These are phyloP conservation scores for Lochmaea crataegi DNA, from an alignment of 2,888 invertebrate species.

Conservation along the genomic window DNA sequence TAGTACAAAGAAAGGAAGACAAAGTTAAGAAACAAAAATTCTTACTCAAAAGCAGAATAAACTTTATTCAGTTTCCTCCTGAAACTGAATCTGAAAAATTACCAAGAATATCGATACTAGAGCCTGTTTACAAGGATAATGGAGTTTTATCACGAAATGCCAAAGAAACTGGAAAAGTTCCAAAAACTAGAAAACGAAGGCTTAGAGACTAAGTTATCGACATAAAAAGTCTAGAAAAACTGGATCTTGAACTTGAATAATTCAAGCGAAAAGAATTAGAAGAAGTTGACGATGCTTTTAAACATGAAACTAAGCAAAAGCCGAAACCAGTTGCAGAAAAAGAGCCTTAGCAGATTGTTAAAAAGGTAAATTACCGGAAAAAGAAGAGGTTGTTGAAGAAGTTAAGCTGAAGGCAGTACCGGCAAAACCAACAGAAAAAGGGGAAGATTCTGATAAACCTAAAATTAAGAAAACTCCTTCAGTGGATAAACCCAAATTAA, in stretches of 20 bases:
- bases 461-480: constrained; percentile 45
- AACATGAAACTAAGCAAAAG: constrained; percentile 49
- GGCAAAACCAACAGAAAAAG: constrained; percentile 54
- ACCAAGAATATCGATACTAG: constrained; percentile 59
- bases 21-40: constrained; percentile 71
- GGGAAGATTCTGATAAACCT: constrained; percentile 53
- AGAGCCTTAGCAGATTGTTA: constrained; percentile 55
- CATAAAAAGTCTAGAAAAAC: constrained; percentile 63
- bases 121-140: constrained; percentile 59
- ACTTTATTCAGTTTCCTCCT: constrained; percentile 66
- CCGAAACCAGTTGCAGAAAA: constrained; percentile 50
- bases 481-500: constrained; percentile 44
- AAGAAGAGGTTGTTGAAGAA: constrained; percentile 56
- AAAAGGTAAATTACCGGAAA: constrained; percentile 61
- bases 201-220: constrained; percentile 62
- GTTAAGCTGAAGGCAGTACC: constrained; percentile 63
- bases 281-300: constrained; percentile 60
- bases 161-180: constrained; percentile 64
- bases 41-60: constrained; percentile 78
- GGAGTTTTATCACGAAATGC: constrained; percentile 67
- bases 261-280: constrained; percentile 62
- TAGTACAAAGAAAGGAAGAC: constrained; percentile 56
- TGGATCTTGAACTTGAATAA: constrained; percentile 64
- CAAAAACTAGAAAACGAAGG: constrained; percentile 60
- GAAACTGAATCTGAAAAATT: constrained; percentile 56